Evolutionary conservation across 2,113 vertebrate species (phyloP), one percentile per base, ranked within the genome.

Genomic region (Malaclemys terrapin): DNA sequence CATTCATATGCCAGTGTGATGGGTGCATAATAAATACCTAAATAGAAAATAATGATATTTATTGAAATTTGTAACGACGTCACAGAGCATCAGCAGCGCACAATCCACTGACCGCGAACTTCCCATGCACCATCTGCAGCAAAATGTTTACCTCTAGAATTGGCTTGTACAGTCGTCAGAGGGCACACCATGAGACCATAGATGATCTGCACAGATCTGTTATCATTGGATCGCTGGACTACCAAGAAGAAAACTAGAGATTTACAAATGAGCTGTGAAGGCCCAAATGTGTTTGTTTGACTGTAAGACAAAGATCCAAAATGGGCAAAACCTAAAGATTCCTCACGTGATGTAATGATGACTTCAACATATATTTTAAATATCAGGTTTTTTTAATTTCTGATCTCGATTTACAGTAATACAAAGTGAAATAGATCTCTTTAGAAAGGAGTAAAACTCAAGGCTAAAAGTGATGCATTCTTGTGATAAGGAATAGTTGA

Each of bases 301-400:
- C 2, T 88, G 49, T 87, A 80, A 38, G n/a, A 54, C 50, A 47
- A 80, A 69, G 16, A 72, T 50, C 4, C 78, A 9, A 56, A 83
- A 2, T 22, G 22, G 1, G 3, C 54, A 56, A 10, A 47, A 45
- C 42, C 56, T 19, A 9, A 80, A 59, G 57, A 88, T 25, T 50
- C 17, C 65, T 92, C 35, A 90, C 59, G n/a, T 53, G 1, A 27
- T 85, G 4, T 91, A 85, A 75, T 87, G 31, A 1, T 75, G 83
- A 89, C 11, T 88, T 50, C 25, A 69, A 87, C 76, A n/a, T 8
- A 0, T 1, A 72, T 78, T 95, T 94, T 84, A 93, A 89, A 47
- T 85, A 75, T 5, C 13, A 85, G 54, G 2, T 17, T 54, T 6
- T 65, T 76, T 88, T 72, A 20, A 38, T 38, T 91, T 93, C 76